phyloP scores from a whole-genome alignment of 2,888 invertebrate genomes.

The Microctonus brassicae region DNA sequence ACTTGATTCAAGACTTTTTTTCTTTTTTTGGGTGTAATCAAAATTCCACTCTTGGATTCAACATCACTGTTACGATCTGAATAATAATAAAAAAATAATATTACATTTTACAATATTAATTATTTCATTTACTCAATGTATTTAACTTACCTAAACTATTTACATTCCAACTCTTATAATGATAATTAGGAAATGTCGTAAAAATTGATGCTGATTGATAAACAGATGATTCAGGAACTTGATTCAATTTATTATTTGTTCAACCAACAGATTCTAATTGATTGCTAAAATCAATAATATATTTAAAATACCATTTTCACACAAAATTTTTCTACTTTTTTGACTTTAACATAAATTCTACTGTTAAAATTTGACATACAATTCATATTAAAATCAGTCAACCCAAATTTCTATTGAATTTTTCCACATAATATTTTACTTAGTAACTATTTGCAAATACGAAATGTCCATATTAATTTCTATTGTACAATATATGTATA shows the following conservation, averaged over 20 bases:
- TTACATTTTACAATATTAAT: neutral
- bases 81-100: neutral
- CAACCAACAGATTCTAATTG: slow-evolving; percentile 52
- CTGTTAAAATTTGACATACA: too few species aligned
- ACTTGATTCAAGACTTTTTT: too few species aligned
- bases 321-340: too few species aligned
- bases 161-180: slow-evolving; percentile 36
- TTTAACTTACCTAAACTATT: slow-evolving; percentile 41
- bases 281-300: slow-evolving; percentile 47
- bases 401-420: too few species aligned
- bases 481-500: too few species aligned
- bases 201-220: slow-evolving; percentile 37
- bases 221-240: slow-evolving; percentile 47
- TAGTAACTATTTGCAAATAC: too few species aligned
- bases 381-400: too few species aligned
- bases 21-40: slow-evolving; percentile 56
- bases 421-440: too few species aligned
- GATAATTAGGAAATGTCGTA: slow-evolving; percentile 1
- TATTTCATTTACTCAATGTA: neutral
- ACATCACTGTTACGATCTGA: slow-evolving; percentile 21
- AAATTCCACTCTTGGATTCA: slow-evolving; percentile 37
- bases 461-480: too few species aligned
- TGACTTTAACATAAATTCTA: too few species aligned
- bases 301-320: too few species aligned
- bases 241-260: slow-evolving; percentile 50